A percentile compares a stretch with the other conserved stretches of the same genome.
Evolutionary conservation across 2,797 vertebrate species (phyloP).

Genomic region (Coranthus polyacanthus): DNA sequence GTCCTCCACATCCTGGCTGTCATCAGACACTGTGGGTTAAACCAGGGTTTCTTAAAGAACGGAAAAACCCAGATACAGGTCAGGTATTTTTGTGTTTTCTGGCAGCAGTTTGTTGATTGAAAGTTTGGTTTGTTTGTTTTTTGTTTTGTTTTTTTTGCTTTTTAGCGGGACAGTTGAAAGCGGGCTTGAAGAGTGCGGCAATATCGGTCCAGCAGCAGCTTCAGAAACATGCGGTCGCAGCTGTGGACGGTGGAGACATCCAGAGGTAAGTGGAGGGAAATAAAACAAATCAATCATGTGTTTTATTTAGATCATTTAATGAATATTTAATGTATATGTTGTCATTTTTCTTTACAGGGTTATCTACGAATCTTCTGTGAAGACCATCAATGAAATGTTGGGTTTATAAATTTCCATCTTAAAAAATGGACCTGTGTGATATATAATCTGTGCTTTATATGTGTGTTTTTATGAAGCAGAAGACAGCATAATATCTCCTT

Average conservation of each 20-base stretch:
- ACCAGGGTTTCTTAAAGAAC: neutral
- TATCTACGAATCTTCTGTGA: conserved; percentile 89
- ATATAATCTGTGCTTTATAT: neutral
- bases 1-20: conserved; percentile 84
- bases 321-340: neutral
- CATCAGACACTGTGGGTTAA: conserved; percentile 87
- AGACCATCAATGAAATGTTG: conserved; percentile 87
- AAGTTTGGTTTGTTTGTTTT: too few species aligned
- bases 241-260: conserved; percentile 71
- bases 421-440: neutral
- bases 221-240: conserved; percentile 72
- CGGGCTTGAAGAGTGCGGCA: conserved; percentile 82
- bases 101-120: neutral
- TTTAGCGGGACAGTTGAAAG: conserved; percentile 81
- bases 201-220: conserved; percentile 85
- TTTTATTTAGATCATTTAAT: neutral
- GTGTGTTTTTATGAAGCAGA: conserved; percentile 2
- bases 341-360: conserved; percentile 80
- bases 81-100: neutral
- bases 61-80: neutral
- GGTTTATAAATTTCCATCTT: conserved; percentile 66
- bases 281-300: neutral
- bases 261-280: conserved; percentile 83
- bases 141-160: too few species aligned
- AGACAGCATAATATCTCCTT: neutral